phyloP scores from a whole-genome alignment of 2,797 vertebrate genomes.

The Sphenodon punctatus region DNA sequence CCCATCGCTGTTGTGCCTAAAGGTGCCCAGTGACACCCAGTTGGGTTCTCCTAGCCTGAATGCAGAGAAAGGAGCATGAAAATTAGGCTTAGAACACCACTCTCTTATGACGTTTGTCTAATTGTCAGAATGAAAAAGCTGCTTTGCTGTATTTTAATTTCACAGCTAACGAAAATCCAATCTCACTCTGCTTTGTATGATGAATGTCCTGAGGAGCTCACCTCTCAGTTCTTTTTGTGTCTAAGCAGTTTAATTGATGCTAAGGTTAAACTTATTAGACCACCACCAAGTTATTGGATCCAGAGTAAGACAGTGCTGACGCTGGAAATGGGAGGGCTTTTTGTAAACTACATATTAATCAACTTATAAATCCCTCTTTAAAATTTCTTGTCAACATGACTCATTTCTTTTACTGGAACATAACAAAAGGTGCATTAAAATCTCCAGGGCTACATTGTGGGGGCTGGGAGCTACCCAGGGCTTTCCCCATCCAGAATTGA shows the following conservation, averaged over 20 bases:
- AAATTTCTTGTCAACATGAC: background rate
- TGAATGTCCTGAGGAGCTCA: slow-evolving; percentile 7
- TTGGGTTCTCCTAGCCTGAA: background rate
- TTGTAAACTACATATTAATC: background rate
- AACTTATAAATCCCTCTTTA: background rate
- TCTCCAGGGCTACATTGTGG: background rate
- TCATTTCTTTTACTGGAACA: background rate
- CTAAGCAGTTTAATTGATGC: slow-evolving; percentile 22
- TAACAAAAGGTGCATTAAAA: background rate
- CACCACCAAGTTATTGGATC: background rate
- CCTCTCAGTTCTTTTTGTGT: slow-evolving; percentile 8
- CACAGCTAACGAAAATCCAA: slow-evolving; percentile 36
- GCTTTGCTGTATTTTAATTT: slow-evolving; percentile 35
- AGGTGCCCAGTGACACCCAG: background rate
- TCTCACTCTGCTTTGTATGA: slow-evolving; percentile 17
- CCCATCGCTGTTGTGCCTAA: too few relatives aligned
- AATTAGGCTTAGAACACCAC: background rate
- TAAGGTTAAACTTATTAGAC: slow-evolving; percentile 34
- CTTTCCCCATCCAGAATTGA: too few relatives aligned
- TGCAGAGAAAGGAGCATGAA: background rate
- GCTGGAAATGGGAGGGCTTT: background rate
- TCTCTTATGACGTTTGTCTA: background rate
- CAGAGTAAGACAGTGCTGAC: background rate
- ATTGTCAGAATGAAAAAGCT: slow-evolving; percentile 30
- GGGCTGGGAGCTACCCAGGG: too few relatives aligned